These are phyloP conservation scores for Chesias legatella DNA, from an alignment of 2,888 invertebrate species.

Conservation along the genomic window DNA sequence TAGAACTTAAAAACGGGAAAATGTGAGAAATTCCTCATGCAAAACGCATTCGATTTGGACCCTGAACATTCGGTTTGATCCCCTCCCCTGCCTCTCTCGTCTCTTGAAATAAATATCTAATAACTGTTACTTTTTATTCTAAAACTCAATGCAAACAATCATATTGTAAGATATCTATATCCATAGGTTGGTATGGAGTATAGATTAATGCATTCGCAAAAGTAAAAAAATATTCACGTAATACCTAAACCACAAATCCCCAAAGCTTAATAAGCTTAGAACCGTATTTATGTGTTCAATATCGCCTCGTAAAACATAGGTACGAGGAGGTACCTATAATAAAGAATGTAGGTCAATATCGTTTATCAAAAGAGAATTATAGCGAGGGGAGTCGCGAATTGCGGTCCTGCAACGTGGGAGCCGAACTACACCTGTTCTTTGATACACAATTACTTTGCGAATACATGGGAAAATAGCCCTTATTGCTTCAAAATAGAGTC, in stretches of 20 bases:
- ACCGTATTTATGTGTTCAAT: constrained; percentile 32
- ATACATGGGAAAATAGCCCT: constrained; percentile 20
- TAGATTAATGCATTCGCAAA: too few species aligned
- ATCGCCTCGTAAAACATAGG: constrained; percentile 27
- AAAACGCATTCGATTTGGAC: too few species aligned
- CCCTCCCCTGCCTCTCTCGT: too few species aligned
- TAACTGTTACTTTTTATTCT: too few species aligned
- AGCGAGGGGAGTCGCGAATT: constrained; percentile 41
- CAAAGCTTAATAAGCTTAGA: constrained; percentile 27
- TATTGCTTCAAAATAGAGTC: constrained; percentile 17
- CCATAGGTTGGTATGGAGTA: too few species aligned
- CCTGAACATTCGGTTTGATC: too few species aligned
- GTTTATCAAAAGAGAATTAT: constrained; percentile 32
- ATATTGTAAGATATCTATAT: too few species aligned
- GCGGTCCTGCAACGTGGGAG: constrained; percentile 41
- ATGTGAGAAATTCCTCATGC: too few species aligned
- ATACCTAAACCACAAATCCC: constrained; percentile 14
- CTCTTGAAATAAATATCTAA: too few species aligned
- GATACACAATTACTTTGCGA: constrained; percentile 36
- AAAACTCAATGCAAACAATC: too few species aligned
- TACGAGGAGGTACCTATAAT: constrained; percentile 20
- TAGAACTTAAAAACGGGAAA: too few species aligned
- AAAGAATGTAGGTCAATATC: constrained; percentile 34
- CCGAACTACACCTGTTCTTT: constrained; percentile 44
- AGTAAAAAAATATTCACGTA: too few species aligned